phyloP scores from a whole-genome alignment of 64 coral and sea anemone species.

The Dendrophyllia cribrosa region DNA sequence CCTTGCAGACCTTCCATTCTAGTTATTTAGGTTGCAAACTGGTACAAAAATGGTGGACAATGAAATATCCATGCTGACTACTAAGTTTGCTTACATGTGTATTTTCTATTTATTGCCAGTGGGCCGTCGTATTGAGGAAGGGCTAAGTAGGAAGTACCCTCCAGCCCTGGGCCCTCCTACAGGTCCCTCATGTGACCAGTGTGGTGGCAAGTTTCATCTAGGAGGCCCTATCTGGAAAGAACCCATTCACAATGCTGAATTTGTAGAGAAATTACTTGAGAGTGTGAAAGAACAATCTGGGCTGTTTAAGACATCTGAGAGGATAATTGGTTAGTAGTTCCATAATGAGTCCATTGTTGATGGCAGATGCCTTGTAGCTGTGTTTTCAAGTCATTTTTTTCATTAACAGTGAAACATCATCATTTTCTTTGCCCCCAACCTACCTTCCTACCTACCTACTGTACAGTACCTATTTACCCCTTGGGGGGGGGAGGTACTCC shows the following conservation, averaged over 20 bases:
- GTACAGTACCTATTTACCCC: no score
- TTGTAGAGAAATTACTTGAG: constrained; percentile 66
- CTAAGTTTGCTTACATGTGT: not conserved
- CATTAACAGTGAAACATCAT: no score
- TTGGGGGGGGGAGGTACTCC: no score
- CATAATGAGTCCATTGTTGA: not conserved
- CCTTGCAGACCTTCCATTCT: no score
- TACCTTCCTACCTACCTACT: no score
- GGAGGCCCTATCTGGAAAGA: constrained; percentile 95
- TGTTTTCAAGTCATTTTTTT: no score
- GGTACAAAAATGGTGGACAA: no score
- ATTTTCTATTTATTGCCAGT: constrained; percentile 57
- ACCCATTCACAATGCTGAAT: constrained; percentile 82
- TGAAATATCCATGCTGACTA: not conserved
- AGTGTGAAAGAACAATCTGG: constrained; percentile 66
- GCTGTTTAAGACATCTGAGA: constrained; percentile 88
- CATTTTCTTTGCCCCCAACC: no score
- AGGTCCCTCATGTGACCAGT: constrained; percentile 83
- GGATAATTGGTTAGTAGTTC: constrained; percentile 83
- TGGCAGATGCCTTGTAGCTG: no score
- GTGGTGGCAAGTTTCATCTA: constrained; percentile 82
- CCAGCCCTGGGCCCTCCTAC: constrained; percentile 89
- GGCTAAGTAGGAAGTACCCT: constrained; percentile 89
- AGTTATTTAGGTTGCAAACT: not conserved
- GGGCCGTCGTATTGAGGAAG: constrained; percentile 92